phyloP scores from a whole-genome alignment of 2,888 invertebrate genomes.

The Malthinus seriepunctatus region DNA sequence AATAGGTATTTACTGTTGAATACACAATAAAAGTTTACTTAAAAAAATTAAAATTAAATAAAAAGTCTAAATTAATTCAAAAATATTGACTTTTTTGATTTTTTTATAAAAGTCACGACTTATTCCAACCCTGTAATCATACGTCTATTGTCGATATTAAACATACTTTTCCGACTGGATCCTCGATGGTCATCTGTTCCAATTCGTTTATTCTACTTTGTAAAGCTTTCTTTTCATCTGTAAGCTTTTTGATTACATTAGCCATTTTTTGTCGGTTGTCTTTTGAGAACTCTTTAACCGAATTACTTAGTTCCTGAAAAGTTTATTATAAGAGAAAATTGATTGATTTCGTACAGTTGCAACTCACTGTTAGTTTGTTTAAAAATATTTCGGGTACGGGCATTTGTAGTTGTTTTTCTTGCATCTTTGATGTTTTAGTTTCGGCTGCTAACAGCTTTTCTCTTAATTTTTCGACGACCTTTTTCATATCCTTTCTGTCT shows the following conservation, averaged over 20 bases:
- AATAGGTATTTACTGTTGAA: too few species aligned
- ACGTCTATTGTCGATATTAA: too few species aligned
- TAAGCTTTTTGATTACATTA: slow-evolving; percentile 49
- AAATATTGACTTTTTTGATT: too few species aligned
- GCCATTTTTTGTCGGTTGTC: slow-evolving; percentile 61
- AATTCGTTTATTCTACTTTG: slow-evolving; percentile 57
- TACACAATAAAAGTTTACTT: too few species aligned
- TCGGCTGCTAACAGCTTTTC: slow-evolving; percentile 39
- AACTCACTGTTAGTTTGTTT: slow-evolving; percentile 49
- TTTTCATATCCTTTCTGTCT: slow-evolving; percentile 54
- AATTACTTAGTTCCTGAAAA: slow-evolving; percentile 56
- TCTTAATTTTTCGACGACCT: slow-evolving; percentile 54
- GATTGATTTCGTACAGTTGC: slow-evolving; percentile 1
- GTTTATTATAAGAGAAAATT: slow-evolving; percentile 19
- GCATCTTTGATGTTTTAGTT: background rate
- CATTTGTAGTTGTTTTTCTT: slow-evolving; percentile 29
- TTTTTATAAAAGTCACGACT: too few species aligned
- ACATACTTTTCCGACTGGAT: slow-evolving; percentile 47
- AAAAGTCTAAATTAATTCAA: too few species aligned
- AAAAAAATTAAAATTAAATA: too few species aligned
- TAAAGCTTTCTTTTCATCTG: slow-evolving; percentile 56
- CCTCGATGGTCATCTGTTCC: slow-evolving; percentile 44
- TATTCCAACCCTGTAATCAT: too few species aligned
- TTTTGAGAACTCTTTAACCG: slow-evolving; percentile 56
- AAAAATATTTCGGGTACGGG: slow-evolving; percentile 46